Evolutionary conservation across 2,113 vertebrate genomes (phyloP).

Genomic region (Heterocephalus glaber): DNA sequence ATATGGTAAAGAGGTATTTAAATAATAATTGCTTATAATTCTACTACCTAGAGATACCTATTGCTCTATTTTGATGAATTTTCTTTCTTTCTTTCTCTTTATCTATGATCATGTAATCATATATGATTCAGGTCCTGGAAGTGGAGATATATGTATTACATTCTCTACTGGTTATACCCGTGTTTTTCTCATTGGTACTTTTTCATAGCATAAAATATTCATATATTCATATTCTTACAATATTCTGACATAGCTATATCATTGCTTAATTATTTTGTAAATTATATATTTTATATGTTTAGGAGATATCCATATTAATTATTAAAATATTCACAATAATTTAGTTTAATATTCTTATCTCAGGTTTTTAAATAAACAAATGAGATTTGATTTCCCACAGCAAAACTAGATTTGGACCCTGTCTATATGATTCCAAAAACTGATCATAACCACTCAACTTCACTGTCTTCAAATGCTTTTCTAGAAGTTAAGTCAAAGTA

Average conservation of each 20-base stretch:
- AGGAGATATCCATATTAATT: not conserved
- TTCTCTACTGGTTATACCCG: not conserved
- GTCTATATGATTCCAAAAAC: not conserved
- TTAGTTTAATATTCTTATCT: not conserved
- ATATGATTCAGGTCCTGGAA: not conserved
- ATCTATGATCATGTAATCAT: not conserved
- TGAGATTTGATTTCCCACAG: not conserved
- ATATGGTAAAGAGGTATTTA: not conserved
- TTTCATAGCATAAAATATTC: not conserved
- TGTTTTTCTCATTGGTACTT: not conserved
- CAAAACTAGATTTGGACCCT: not conserved
- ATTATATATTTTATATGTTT: not conserved
- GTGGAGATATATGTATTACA: not conserved
- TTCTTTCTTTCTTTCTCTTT: not conserved
- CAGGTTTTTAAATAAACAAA: not conserved
- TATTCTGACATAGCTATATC: not conserved
- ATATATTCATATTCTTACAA: not conserved
- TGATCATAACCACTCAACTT: not conserved
- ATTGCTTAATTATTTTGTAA: not conserved
- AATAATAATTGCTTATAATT: conserved; percentile 15
- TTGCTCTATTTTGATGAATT: not conserved
- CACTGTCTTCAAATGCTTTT: not conserved
- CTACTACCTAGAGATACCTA: not conserved
- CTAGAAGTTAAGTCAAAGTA: not conserved
- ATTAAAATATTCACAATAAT: conserved; percentile 29